These are phyloP conservation scores for Silurus meridionalis DNA, from an alignment of 2,113 vertebrate genomes.

Conservation along the genomic window DNA sequence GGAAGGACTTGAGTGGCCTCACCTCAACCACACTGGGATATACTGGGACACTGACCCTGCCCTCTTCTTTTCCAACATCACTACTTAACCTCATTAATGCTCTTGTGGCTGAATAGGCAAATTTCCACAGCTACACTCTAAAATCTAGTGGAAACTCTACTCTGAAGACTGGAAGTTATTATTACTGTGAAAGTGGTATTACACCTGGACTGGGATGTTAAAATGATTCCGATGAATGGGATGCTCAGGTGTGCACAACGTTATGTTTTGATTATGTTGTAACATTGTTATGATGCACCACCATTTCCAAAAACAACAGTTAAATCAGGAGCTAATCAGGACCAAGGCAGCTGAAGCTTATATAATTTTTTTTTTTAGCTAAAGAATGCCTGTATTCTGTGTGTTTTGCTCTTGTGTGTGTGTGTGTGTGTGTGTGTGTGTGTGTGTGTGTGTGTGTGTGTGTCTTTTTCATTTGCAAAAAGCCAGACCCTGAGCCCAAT, in stretches of 20 bases:
- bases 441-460: no score
- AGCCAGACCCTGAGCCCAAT: background rate
- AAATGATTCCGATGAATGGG: background rate
- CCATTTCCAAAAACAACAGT: background rate
- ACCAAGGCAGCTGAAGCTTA: background rate
- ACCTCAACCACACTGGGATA: background rate
- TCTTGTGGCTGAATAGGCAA: background rate
- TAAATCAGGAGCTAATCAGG: background rate
- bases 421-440: no score
- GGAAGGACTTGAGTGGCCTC: background rate
- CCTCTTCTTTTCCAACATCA: background rate
- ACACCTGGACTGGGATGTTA: background rate
- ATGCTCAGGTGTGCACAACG: background rate
- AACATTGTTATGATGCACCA: background rate
- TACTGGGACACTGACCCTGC: background rate
- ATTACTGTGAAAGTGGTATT: background rate
- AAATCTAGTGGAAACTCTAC: background rate
- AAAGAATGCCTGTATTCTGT: background rate
- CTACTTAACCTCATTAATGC: background rate
- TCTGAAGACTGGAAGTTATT: background rate
- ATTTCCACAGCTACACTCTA: background rate
- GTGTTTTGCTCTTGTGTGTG: no score
- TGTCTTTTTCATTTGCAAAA: background rate
- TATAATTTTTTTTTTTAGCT: background rate
- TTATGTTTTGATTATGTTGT: no score